Percentiles rank a stretch among this genome's conserved stretches.
Conservation (phyloP, 2,888 invertebrate genomes). For the Phaonia tiefii region DNA sequence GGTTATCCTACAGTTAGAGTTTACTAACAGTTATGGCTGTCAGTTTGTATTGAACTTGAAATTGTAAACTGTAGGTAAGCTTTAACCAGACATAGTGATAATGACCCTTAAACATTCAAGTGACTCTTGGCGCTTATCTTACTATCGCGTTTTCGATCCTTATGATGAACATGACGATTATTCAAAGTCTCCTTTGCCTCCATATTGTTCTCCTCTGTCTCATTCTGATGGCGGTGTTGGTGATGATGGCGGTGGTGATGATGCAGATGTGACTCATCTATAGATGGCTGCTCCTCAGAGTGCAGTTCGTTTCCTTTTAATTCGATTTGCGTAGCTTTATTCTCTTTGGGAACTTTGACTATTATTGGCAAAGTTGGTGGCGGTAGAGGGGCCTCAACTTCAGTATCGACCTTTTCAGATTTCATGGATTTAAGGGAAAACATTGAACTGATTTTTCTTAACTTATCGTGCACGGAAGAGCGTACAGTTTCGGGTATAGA, state of each 20-base stretch:
- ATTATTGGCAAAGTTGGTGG: constrained; percentile 32
- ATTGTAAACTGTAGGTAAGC: too few relatives aligned
- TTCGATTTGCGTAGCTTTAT: constrained; percentile 67
- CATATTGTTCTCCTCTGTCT: not conserved
- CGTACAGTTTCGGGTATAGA: constrained; percentile 70
- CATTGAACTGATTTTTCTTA: constrained; percentile 78
- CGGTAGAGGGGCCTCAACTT: constrained; percentile 42
- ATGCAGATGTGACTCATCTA: constrained; percentile 68
- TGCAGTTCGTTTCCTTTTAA: constrained; percentile 40
- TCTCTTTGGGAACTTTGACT: constrained; percentile 56
- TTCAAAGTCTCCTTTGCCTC: constrained; percentile 47
- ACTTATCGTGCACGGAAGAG: constrained; percentile 74
- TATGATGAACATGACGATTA: constrained; percentile 55
- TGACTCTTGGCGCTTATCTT: constrained; percentile 59
- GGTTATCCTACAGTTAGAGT: too few relatives aligned
- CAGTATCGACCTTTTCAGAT: constrained; percentile 67
- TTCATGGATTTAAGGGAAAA: constrained; percentile 76
- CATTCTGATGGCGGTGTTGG: constrained; percentile 34
- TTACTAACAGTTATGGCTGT: too few relatives aligned
- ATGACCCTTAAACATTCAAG: constrained; percentile 42
- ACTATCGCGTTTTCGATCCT: constrained; percentile 56
- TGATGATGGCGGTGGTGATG: constrained; percentile 67
- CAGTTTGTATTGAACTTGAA: too few relatives aligned
- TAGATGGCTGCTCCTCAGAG: not conserved
- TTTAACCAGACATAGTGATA: too few relatives aligned